These are phyloP conservation scores for Leptopilina drosophilae DNA, from an alignment of 2,888 invertebrate species.

Conservation along the genomic window DNA sequence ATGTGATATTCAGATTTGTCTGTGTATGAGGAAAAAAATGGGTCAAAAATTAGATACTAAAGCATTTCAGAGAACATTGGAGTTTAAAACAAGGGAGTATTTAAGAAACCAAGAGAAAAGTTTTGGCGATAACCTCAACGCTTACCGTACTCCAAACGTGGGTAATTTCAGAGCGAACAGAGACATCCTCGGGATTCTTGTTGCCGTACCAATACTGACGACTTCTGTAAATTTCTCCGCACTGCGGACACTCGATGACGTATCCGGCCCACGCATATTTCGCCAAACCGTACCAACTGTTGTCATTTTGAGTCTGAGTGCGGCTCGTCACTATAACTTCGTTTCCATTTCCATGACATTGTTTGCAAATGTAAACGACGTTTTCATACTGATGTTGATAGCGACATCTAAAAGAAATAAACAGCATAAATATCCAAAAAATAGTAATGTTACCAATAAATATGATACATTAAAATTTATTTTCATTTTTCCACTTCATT, in stretches of 20 bases:
- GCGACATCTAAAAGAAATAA: constrained; percentile 73
- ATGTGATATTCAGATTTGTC: constrained; percentile 64
- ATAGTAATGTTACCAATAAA: too few relatives aligned
- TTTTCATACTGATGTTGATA: constrained; percentile 89
- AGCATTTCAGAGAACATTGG: neutral
- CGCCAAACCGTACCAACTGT: constrained; percentile 83
- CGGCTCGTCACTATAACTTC: constrained; percentile 81
- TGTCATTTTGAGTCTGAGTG: constrained; percentile 76
- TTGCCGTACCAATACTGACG: constrained; percentile 91
- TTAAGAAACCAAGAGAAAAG: too few relatives aligned
- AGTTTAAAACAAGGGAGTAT: too few relatives aligned
- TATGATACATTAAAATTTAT: too few relatives aligned
- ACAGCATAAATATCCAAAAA: too few relatives aligned
- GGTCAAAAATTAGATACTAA: neutral
- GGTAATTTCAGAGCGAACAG: constrained; percentile 80
- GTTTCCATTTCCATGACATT: constrained; percentile 81
- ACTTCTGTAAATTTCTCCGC: constrained; percentile 85
- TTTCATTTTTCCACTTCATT: too few relatives aligned
- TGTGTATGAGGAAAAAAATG: constrained; percentile 50
- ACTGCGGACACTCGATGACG: constrained; percentile 86
- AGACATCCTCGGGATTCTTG: constrained; percentile 83
- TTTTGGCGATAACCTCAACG: too few relatives aligned
- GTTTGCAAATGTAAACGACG: constrained; percentile 82
- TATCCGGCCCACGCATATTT: constrained; percentile 89
- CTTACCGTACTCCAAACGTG: constrained; percentile 80